Evolutionary conservation across 2,797 vertebrate species (phyloP), one percentile per base, ranked within the genome.

Genomic region (Acipenser transmontanus): DNA sequence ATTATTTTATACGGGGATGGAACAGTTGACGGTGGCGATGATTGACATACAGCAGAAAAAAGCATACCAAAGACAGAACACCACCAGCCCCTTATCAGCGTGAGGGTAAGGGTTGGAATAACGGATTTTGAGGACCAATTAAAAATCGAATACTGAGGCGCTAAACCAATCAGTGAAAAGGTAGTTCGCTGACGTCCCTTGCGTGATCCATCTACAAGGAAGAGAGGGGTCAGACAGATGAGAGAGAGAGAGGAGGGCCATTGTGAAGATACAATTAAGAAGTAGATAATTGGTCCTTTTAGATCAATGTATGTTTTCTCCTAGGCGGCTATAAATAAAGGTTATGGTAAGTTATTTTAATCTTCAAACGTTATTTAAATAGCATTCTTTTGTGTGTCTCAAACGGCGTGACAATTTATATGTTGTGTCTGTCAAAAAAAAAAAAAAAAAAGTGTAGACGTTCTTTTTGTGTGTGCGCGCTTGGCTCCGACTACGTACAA

Each of bases 91-190:
- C 54, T 12, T 9, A 7, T 57, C 54, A 6, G 54, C 63, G 51
- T 59, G 63, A 10, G n/a, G 57, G 7, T 57, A 9, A 61, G 34
- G 87, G 87, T 73, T 77, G 84, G 65, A 8, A 49, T 61, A 72
- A 60, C 50, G 17, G 48, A 12, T 52, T 6, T 7, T 2, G 0
- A 50, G 0, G 66, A 12, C 87, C 83, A 88, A 90, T 88, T 50
- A 76, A 5, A 50, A 65, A 13, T 9, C 6, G 34, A 9, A 1
- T 7, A 9, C 7, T 7, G 6, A 67, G 57, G 47, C 8, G 5
- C 5, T 47, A 2, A 72, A 2, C 87, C 88, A 89, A 89, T 88
- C 69, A 77, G 66, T 47, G 63, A 17, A 52, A 47, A 7, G 2
- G 66, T 49, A 61, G 65, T 65, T 57, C 61, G 47, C 66, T 70